phyloP scores from a whole-genome alignment of 2,888 invertebrate genomes.

The Cheilosia vernalis region DNA sequence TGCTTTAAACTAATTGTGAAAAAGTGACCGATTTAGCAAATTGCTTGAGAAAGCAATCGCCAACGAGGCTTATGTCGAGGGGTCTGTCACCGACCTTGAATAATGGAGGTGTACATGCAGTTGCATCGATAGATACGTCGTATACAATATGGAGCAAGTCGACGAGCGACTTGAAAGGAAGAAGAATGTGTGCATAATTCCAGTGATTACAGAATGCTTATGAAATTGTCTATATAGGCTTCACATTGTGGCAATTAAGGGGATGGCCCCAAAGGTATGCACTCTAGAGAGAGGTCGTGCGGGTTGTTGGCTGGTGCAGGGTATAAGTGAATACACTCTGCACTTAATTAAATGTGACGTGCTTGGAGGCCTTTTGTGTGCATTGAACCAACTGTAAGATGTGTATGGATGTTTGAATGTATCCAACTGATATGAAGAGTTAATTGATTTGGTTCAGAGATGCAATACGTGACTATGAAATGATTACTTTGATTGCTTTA shows the following conservation, averaged over 20 bases:
- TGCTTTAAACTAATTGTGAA: constrained; percentile 25
- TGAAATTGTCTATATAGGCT: constrained; percentile 38
- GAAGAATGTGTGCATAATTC: constrained; percentile 50
- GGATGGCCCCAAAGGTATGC: constrained; percentile 23
- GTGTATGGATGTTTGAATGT: not conserved
- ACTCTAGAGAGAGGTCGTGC: not conserved
- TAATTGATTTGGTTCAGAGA: constrained; percentile 39
- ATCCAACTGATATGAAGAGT: constrained; percentile 3
- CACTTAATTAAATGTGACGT: constrained; percentile 23
- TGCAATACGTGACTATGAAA: not conserved
- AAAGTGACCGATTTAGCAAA: constrained; percentile 50
- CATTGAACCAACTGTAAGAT: not conserved
- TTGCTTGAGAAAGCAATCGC: constrained; percentile 34
- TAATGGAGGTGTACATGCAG: no score
- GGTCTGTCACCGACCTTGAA: constrained; percentile 6
- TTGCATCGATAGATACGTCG: no score
- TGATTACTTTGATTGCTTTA: no score
- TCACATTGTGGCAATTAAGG: constrained; percentile 25
- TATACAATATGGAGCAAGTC: no score
- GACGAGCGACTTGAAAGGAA: constrained; percentile 8
- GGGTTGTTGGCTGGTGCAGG: not conserved
- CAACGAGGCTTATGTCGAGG: not conserved
- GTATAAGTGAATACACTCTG: not conserved
- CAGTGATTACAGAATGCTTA: constrained; percentile 52
- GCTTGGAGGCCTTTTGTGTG: constrained; percentile 12